Evolutionary conservation across 2,797 vertebrate species (phyloP), one percentile per base, ranked within the genome.

Genomic region (Bradypus variegatus): DNA sequence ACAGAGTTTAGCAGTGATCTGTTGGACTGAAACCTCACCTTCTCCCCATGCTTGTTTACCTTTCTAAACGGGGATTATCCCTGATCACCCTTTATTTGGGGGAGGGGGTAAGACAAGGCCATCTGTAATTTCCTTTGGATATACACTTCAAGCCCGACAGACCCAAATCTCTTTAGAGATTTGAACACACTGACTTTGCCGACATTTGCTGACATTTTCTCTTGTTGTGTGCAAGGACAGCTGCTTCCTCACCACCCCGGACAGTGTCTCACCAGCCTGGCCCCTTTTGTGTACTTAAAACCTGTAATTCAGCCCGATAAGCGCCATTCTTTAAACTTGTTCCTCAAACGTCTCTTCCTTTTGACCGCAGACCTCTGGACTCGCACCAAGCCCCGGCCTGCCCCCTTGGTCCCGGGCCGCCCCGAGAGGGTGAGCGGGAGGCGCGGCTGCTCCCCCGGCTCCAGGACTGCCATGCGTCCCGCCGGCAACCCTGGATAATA

Each of bases 351-450:
- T 11, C 55, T 36, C 45, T 67, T 27, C 8, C n/a, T 75, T 86
- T 64, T n/a, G 38, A 73, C 23, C 10, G 41, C 25, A n/a, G 38
- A 11, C 18, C 53, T 29, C n/a, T 76, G 62, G 21, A 23, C 50
- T 65, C 31, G 29, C 33, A 11, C 38, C 50, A 64, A 55, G 50
- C 41, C 86, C 76, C 7, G 16, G 25, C 41, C 8, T 2, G 23
- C 15, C 31, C 15, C 3, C 29, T 65, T 84, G 50, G 2, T 9
- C 77, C 65, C 0, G 0, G n/a, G 48, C 5, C 13, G 62, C 53
- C 79, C 58, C 2, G n/a, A 31, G 36, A 41, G 31, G 18, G 29
- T 3, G 45, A 13, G 3, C 18, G 55, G 55, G 19, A 15, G 55
- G 55, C 41, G 41, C 41, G 8, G n/a, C 3, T n/a, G 58, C 41